A percentile compares a stretch with the other conserved stretches of the same genome.
Evolutionary conservation across 2,888 invertebrate genomes (phyloP).

Genomic region (Andrena flavipes): DNA sequence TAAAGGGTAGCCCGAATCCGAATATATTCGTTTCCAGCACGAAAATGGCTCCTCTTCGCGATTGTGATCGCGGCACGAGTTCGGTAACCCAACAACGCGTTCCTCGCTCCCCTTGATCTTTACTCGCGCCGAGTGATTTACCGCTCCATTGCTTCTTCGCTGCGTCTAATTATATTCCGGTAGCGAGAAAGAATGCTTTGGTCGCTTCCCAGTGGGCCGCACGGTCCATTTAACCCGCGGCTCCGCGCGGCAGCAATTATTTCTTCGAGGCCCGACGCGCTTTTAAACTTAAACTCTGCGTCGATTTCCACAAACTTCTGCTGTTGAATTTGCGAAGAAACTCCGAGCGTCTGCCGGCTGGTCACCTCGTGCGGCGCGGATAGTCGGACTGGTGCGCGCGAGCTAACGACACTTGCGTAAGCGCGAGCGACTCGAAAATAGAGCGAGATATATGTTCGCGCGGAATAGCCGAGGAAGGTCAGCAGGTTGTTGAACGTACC

Average conservation of each 20-base stretch:
- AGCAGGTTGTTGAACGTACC: constrained; percentile 72
- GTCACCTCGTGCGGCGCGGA: background rate
- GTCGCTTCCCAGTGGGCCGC: constrained; percentile 26
- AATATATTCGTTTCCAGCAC: background rate
- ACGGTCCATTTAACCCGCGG: constrained; percentile 38
- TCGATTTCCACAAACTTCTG: background rate
- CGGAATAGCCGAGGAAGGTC: constrained; percentile 69
- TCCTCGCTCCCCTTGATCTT: constrained; percentile 67
- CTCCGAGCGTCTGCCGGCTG: background rate
- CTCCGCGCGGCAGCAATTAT: constrained; percentile 17
- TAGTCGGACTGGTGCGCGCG: constrained; percentile 22
- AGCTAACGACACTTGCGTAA: constrained; percentile 65
- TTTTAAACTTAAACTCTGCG: background rate
- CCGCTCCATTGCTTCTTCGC: constrained; percentile 46
- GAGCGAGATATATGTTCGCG: constrained; percentile 59
- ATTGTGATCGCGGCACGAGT: constrained; percentile 37
- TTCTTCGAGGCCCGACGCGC: constrained; percentile 6
- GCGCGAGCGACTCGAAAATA: constrained; percentile 64
- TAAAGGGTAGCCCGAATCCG: constrained; percentile 30
- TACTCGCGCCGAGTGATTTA: constrained; percentile 61
- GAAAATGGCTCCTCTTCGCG: background rate
- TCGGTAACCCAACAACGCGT: constrained; percentile 57
- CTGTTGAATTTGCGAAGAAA: too few species aligned
- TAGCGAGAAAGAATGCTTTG: constrained; percentile 50
- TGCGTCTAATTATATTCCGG: constrained; percentile 61